Evolutionary conservation across 2,113 vertebrate genomes (phyloP).

Genomic region (Halichoerus grypus): DNA sequence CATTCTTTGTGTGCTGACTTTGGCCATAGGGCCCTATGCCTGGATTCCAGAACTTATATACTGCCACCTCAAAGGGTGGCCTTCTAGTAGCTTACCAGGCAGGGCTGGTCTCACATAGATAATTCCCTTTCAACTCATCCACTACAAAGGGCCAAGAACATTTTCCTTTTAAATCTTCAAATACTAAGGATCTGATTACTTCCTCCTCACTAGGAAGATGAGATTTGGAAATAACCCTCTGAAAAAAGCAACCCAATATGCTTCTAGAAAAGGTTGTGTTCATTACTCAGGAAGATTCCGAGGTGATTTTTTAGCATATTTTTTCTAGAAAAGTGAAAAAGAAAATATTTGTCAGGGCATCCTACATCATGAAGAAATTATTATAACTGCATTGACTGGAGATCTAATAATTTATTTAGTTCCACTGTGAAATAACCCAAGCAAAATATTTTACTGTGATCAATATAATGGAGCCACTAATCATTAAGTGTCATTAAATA

Average conservation of each 20-base stretch:
- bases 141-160: neutral
- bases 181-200: neutral
- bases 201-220: neutral
- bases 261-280: neutral
- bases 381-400: neutral
- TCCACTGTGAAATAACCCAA: neutral
- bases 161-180: neutral
- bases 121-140: neutral
- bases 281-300: neutral
- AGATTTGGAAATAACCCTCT: neutral
- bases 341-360: neutral
- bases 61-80: neutral
- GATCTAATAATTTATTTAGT: neutral
- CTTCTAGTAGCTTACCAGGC: neutral
- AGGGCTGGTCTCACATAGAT: neutral
- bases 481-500: slow-evolving; percentile 10
- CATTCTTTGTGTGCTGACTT: neutral
- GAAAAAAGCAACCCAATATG: neutral
- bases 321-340: neutral
- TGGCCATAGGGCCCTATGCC: too few relatives aligned
- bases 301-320: neutral
- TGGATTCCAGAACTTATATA: neutral
- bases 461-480: neutral
- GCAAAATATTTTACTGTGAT: slow-evolving; percentile 9
- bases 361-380: neutral